phyloP scores from a whole-genome alignment of 2,888 invertebrate genomes.

The Antheraea assamensis region DNA sequence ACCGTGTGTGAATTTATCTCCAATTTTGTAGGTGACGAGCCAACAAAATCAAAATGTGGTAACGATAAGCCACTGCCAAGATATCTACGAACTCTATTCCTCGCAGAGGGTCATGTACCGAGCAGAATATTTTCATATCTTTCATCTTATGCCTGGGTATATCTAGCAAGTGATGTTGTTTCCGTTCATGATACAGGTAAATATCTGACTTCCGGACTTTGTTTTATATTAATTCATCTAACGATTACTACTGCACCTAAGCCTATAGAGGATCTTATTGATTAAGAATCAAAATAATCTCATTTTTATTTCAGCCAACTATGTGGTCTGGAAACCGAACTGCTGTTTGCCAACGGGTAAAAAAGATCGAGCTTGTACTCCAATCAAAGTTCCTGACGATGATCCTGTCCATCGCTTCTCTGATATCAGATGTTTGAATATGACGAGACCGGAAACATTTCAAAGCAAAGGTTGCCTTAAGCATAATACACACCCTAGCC shows the following conservation, averaged over 20 bases:
- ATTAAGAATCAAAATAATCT: background rate
- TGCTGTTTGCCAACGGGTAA: conserved; percentile 47
- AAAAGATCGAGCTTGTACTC: conserved; percentile 42
- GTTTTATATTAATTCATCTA: background rate
- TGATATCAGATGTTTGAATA: conserved; percentile 46
- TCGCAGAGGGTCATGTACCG: conserved; percentile 44
- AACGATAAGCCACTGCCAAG: conserved; percentile 41
- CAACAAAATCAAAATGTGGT: conserved; percentile 44
- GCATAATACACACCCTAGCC: conserved; percentile 45
- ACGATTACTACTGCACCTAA: too few species aligned
- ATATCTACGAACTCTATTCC: conserved; percentile 42
- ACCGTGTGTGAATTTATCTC: background rate
- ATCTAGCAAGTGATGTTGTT: conserved; percentile 42
- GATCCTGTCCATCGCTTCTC: conserved; percentile 57
- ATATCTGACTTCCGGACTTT: background rate
- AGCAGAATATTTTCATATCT: conserved; percentile 50
- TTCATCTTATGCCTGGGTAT: conserved; percentile 39
- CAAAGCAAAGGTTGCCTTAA: conserved; percentile 49
- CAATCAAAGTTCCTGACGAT: conserved; percentile 47
- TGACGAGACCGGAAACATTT: conserved; percentile 52
- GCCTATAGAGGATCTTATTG: conserved; percentile 20
- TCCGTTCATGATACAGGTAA: conserved; percentile 51
- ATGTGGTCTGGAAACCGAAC: conserved; percentile 48
- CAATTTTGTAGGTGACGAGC: conserved; percentile 36
- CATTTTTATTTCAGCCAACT: conserved; percentile 40